A percentile compares a stretch with the other conserved stretches of the same genome.
Conservation (phyloP, 2,888 invertebrate species). For the Zygogramma bicolorata region DNA sequence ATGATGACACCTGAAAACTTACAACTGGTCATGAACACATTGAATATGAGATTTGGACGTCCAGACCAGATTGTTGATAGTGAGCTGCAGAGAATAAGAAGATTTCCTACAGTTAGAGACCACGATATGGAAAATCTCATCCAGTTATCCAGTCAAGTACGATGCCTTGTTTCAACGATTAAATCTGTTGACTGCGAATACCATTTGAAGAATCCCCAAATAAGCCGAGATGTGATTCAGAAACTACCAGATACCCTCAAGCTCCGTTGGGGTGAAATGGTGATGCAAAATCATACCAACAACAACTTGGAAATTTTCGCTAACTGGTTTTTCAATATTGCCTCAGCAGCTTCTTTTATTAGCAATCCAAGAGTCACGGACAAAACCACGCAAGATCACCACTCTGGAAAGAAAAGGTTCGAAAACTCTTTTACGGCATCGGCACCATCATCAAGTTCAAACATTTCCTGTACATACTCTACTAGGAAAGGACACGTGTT, state of each 20-base stretch:
- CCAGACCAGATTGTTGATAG: neutral
- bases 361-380: neutral
- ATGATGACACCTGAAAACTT: constrained; percentile 13
- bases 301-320: neutral
- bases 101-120: neutral
- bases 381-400: neutral
- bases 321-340: neutral
- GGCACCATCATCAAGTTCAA: too few species aligned
- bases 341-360: constrained; percentile 6
- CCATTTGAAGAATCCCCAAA: neutral
- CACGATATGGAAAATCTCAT: neutral
- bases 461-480: too few species aligned
- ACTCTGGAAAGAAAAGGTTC: neutral
- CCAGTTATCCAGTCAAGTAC: neutral
- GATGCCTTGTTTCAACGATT: neutral
- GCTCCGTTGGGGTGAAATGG: neutral
- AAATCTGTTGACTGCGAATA: constrained; percentile 13
- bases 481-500: too few species aligned
- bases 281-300: neutral
- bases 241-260: neutral
- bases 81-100: neutral
- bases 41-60: constrained; percentile 14
- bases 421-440: neutral
- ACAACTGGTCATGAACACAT: neutral
- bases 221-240: neutral